Evolutionary conservation across 1,140 invertebrate species (phyloP).

Genomic region (Trissolcus basalis): DNA sequence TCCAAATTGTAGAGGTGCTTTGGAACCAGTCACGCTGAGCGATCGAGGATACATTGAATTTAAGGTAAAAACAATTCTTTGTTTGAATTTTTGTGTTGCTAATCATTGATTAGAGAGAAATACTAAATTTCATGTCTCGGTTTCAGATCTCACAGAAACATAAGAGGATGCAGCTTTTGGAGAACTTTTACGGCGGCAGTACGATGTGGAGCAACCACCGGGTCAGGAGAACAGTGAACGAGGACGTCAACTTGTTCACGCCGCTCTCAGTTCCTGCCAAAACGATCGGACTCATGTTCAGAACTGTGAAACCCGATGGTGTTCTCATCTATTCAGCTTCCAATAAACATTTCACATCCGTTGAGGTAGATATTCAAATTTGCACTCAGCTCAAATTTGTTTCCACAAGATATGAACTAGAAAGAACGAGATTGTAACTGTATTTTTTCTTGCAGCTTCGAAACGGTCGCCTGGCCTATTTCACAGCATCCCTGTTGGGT

Average conservation of each 20-base stretch:
- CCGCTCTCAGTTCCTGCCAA: conserved; percentile 78
- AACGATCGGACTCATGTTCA: conserved; percentile 86
- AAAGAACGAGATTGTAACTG: too few relatives aligned
- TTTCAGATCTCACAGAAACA: conserved; percentile 86
- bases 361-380: conserved; percentile 79
- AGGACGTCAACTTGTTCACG: conserved; percentile 51
- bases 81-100: background rate
- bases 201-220: conserved; percentile 80
- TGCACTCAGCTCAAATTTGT: background rate
- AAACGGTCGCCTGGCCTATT: conserved; percentile 83
- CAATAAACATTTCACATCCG: conserved; percentile 90
- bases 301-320: conserved; percentile 85
- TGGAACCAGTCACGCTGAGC: conserved; percentile 86
- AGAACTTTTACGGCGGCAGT: conserved; percentile 84
- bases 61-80: conserved; percentile 64
- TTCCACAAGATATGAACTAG: too few relatives aligned
- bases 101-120: too few relatives aligned
- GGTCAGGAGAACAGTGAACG: conserved; percentile 60
- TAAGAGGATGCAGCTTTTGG: conserved; percentile 87
- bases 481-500: conserved; percentile 81
- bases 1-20: conserved; percentile 85
- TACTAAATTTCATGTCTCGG: too few relatives aligned
- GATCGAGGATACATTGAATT: conserved; percentile 88
- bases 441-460: conserved; percentile 72
- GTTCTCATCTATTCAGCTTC: conserved; percentile 89